Evolutionary conservation across 2,888 invertebrate genomes (phyloP).

Genomic region (Coleophora deauratella): DNA sequence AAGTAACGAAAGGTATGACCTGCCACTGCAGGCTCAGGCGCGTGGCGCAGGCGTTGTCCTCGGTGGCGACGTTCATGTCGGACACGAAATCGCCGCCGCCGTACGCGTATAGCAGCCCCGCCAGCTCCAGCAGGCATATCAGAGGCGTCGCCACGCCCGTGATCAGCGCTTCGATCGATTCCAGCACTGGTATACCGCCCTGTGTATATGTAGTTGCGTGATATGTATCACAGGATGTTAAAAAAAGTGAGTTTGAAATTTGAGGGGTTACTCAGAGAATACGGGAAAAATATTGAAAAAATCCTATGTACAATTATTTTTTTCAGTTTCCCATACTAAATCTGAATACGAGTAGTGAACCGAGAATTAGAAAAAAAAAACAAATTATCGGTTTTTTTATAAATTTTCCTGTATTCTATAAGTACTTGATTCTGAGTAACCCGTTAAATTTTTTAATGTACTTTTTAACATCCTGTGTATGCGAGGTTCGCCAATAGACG

Average conservation of each 20-base stretch:
- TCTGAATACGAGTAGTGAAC: background rate
- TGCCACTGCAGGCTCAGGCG: conserved; percentile 48
- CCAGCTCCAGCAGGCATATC: conserved; percentile 42
- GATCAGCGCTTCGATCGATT: conserved; percentile 47
- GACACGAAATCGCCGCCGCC: conserved; percentile 51
- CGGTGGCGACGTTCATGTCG: conserved; percentile 52
- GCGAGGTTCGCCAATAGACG: too few species aligned
- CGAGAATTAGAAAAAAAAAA: background rate
- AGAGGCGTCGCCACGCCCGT: conserved; percentile 38
- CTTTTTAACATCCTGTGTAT: too few species aligned
- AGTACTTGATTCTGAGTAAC: background rate
- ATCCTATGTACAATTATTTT: too few species aligned
- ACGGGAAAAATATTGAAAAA: too few species aligned
- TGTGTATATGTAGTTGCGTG: conserved; percentile 14
- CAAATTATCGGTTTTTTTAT: background rate
- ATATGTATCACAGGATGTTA: too few species aligned
- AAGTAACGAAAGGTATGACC: conserved; percentile 39
- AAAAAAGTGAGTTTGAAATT: too few species aligned
- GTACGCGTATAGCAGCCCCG: conserved; percentile 47
- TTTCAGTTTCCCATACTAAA: too few species aligned
- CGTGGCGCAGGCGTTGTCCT: conserved; percentile 46
- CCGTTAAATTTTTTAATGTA: too few species aligned
- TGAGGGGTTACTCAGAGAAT: too few species aligned
- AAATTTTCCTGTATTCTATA: background rate
- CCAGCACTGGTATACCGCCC: conserved; percentile 51